phyloP scores from a whole-genome alignment of 2,113 vertebrate genomes.

The Himantopus leucocephalus region DNA sequence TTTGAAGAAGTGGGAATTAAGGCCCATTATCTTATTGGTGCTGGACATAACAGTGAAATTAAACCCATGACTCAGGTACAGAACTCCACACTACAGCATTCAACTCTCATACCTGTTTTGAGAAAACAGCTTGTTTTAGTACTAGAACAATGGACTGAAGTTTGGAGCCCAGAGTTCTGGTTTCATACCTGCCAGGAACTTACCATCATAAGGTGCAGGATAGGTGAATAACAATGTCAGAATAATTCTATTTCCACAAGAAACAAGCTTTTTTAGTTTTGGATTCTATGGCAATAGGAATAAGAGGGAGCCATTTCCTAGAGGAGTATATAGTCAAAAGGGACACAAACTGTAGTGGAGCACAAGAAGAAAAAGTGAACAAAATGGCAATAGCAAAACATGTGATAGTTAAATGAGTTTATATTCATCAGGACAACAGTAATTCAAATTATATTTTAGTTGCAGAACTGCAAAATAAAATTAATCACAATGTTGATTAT shows the following conservation, averaged over 20 bases:
- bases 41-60: conserved; percentile 87
- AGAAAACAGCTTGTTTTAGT: not conserved
- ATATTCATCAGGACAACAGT: not conserved
- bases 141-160: not conserved
- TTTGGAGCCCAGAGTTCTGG: not conserved
- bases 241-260: not conserved
- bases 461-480: not conserved
- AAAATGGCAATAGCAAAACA: not conserved
- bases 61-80: conserved; percentile 93
- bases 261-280: not conserved
- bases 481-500: not conserved
- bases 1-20: conserved; percentile 87
- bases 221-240: not conserved
- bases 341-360: not conserved
- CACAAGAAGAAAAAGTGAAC: not conserved
- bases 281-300: not conserved
- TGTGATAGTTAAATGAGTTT: not conserved
- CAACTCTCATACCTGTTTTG: not conserved
- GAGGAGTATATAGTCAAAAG: not conserved
- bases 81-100: not conserved
- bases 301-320: not conserved
- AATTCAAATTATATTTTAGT: not conserved
- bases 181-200: not conserved
- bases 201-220: not conserved
- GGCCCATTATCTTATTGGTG: conserved; percentile 86